Base-by-base conservation (phyloP, 2,113 vertebrate genomes). In the Vicugna pacos region DNA sequence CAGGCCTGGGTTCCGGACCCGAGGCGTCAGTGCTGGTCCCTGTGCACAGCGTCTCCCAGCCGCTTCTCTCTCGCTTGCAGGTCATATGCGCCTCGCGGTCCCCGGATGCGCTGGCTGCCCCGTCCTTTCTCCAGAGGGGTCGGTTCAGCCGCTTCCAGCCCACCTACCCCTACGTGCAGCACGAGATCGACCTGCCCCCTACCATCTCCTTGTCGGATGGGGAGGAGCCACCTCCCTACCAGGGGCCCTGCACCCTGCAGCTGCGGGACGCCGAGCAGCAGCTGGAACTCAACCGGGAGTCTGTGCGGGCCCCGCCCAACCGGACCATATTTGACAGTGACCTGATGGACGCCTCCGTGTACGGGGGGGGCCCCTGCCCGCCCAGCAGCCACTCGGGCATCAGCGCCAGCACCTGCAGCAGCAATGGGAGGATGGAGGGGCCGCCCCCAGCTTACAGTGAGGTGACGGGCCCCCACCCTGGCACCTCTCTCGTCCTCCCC, bases 271-370 rank as follows among this genome's bases (percentile, higher is more conserved):
- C 99, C 0, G 99, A 99, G 95, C 99, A 99, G 98, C 99, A 99
- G 98, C 99, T 99, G 99, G 99, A 99, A 98, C 99, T 99, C 84
- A 99, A 99, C 98, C 98, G 99, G 1, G 99, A 99, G 97, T 99
- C 99, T 0, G 99, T 99, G 96, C 98, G 99, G 97, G 99, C 99
- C 1, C 99, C 99, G 0, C 99, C 99, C 97, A 99, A 99, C 98
- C 98, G 99, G 97, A 99, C 99, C 98, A 99, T 99, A 98, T 99
- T 99, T 95, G 99, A 99, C 99, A 99, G 99, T 86, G 99, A 99
- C 97, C 99, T 99, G 98, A 99, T 99, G 97, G 99, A 99, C 98
- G 95, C 99, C 96, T 98, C 99, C 0, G 98, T 99, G 98, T 99
- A 99, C 97, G 98, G 96, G 89, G 99, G 99, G 52, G 99, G 99